These are phyloP conservation scores for Drosophila kokeensis DNA, from an alignment of 2,888 invertebrate genomes.

Conservation along the genomic window DNA sequence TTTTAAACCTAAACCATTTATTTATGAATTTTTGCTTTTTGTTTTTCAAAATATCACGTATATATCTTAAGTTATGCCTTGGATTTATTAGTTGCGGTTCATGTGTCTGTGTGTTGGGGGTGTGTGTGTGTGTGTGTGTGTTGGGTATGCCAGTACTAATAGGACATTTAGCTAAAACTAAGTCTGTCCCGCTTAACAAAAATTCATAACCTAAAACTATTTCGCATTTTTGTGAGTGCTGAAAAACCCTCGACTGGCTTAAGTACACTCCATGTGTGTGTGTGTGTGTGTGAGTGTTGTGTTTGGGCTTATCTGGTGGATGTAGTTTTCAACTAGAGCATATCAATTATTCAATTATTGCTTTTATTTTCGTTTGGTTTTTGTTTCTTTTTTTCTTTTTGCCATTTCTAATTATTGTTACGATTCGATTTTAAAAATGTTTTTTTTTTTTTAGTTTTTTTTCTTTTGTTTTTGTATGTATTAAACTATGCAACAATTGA, in stretches of 20 bases:
- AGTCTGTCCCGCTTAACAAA: slow-evolving; percentile 10
- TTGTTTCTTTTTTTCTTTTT: slow-evolving; percentile 22
- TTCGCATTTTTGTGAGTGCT: slow-evolving; percentile 9
- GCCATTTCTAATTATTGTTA: slow-evolving; percentile 75
- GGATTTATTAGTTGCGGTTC: slow-evolving; percentile 65
- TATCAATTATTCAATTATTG: slow-evolving; percentile 75
- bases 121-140: slow-evolving; percentile 18
- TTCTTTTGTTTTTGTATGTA: slow-evolving; percentile 18
- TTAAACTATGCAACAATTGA: slow-evolving; percentile 78
- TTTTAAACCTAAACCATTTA: slow-evolving; percentile 78
- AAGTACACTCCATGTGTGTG: slow-evolving; percentile 39
- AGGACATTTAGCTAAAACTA: slow-evolving; percentile 12
- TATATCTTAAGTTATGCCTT: slow-evolving; percentile 81
- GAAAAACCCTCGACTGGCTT: slow-evolving; percentile 37
- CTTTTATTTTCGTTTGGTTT: slow-evolving; percentile 74
- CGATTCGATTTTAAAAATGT: slow-evolving; percentile 73
- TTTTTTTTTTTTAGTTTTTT: slow-evolving; percentile 45
- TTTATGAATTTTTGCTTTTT: slow-evolving; percentile 77
- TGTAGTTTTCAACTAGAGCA: slow-evolving; percentile 76
- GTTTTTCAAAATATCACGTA: slow-evolving; percentile 81
- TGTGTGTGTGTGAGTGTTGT: slow-evolving; percentile 24
- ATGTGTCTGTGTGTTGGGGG: slow-evolving; percentile 19
- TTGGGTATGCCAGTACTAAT: slow-evolving; percentile 33
- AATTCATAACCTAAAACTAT: slow-evolving; percentile 21
- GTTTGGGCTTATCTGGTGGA: slow-evolving; percentile 39